A percentile compares a stretch with the other conserved stretches of the same genome.
Evolutionary conservation across 2,888 invertebrate genomes (phyloP).

Genomic region (Cephus pygmeus): DNA sequence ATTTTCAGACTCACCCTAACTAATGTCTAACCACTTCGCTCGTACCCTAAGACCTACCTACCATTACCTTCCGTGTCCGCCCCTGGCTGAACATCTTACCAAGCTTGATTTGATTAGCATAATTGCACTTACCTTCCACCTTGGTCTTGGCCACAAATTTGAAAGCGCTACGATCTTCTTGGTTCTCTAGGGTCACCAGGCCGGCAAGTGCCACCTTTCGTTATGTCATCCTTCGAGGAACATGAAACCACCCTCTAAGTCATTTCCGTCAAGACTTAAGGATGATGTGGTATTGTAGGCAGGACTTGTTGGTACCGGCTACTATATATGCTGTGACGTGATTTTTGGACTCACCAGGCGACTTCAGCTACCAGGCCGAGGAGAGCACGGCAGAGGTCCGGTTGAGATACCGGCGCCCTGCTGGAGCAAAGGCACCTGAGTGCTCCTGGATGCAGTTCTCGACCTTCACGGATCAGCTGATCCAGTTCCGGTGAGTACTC

Average conservation of each 20-base stretch:
- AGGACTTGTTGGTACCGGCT: too few relatives aligned
- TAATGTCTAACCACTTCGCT: constrained; percentile 46
- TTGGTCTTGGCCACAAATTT: constrained; percentile 42
- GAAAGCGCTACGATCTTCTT: constrained; percentile 21
- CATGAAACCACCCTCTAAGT: neutral
- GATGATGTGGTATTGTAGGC: neutral
- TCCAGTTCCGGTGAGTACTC: too few relatives aligned
- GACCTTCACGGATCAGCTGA: too few relatives aligned
- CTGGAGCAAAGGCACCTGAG: too few relatives aligned
- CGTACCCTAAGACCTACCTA: constrained; percentile 47
- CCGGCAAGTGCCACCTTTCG: neutral
- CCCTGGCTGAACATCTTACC: constrained; percentile 47
- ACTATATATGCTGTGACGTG: too few relatives aligned
- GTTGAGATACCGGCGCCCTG: too few relatives aligned
- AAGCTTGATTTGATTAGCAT: constrained; percentile 61
- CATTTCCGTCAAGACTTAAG: neutral
- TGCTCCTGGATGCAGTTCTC: too few relatives aligned
- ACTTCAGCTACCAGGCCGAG: too few relatives aligned
- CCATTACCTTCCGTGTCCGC: constrained; percentile 54
- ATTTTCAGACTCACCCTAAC: constrained; percentile 55
- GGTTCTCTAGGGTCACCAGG: neutral
- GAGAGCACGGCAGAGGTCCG: too few relatives aligned
- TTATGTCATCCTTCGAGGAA: neutral
- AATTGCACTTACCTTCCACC: constrained; percentile 54
- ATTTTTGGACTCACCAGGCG: too few relatives aligned